These are phyloP conservation scores for Melanotaenia pygmaea DNA, from an alignment of 2,797 vertebrate genomes.

Conservation along the genomic window DNA sequence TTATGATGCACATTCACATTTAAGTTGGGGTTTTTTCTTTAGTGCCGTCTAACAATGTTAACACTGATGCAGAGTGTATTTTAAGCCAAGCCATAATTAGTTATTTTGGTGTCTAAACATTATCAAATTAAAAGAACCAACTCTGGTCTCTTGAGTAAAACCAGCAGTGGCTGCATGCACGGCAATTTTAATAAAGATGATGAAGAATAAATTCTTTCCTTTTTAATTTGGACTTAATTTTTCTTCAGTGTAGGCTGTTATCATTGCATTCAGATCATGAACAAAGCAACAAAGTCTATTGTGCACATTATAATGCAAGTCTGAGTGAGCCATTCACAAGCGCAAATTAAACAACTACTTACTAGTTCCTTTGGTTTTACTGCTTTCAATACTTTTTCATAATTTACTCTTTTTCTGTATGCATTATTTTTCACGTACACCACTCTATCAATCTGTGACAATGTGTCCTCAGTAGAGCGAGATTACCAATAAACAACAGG, in stretches of 20 bases:
- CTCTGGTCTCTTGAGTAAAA: not conserved
- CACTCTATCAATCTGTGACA: not conserved
- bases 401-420: not conserved
- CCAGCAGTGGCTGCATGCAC: not conserved
- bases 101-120: not conserved
- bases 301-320: not conserved
- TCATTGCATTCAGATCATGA: slow-evolving; percentile 4
- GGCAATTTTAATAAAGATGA: not conserved
- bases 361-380: not conserved
- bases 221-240: not conserved
- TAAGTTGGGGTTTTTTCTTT: too few species aligned
- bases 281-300: slow-evolving; percentile 7
- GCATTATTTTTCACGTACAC: not conserved
- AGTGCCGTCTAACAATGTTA: not conserved
- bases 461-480: not conserved
- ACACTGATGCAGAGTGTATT: not conserved
- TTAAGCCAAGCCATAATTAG: not conserved
- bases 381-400: not conserved
- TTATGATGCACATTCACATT: not conserved
- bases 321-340: not conserved
- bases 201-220: not conserved
- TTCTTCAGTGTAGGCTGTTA: not conserved
- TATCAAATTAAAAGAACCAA: not conserved
- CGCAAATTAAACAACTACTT: not conserved
- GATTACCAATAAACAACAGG: slow-evolving; percentile 10